Evolutionary conservation across 2,888 invertebrate species (phyloP).

Genomic region (Anagyrus pseudococci): DNA sequence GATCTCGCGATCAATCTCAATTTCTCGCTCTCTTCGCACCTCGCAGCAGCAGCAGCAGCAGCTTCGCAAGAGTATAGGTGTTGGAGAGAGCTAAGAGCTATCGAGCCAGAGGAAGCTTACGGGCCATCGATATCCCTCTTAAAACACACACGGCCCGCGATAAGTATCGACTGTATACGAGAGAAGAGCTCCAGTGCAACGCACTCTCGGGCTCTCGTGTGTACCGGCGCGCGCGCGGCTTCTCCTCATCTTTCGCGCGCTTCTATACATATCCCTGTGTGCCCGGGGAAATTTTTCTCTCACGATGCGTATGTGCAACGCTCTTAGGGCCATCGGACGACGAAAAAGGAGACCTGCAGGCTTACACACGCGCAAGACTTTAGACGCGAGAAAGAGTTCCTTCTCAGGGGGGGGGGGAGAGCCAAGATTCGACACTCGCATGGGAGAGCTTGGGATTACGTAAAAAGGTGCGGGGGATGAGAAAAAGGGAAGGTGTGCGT

Average conservation of each 20-base stretch:
- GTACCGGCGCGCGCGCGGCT: too few relatives aligned
- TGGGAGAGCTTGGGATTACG: conserved; percentile 55
- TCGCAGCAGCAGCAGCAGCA: too few relatives aligned
- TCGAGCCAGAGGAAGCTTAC: background rate
- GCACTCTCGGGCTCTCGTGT: too few relatives aligned
- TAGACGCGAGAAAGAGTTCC: conserved; percentile 26
- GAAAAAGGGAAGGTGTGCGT: too few relatives aligned
- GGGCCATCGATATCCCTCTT: background rate
- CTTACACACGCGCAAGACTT: background rate
- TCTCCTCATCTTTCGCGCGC: too few relatives aligned
- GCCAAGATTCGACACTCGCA: too few relatives aligned
- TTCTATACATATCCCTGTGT: background rate
- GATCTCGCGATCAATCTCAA: conserved; percentile 1
- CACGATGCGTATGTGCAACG: conserved; percentile 44
- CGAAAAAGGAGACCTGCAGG: background rate
- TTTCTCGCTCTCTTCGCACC: conserved; percentile 14
- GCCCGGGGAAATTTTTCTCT: conserved; percentile 31
- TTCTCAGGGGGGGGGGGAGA: too few relatives aligned
- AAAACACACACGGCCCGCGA: conserved; percentile 6
- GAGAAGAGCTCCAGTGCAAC: background rate
- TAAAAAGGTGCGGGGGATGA: too few relatives aligned
- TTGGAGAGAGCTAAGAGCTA: too few relatives aligned
- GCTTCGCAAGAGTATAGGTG: too few relatives aligned
- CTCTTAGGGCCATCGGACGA: conserved; percentile 41
- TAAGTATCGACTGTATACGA: conserved; percentile 14